Percentiles rank a stretch among this genome's conserved stretches.
These are phyloP conservation scores for Chionomys nivalis DNA, from an alignment of 2,113 vertebrate genomes.

Conservation along the genomic window DNA sequence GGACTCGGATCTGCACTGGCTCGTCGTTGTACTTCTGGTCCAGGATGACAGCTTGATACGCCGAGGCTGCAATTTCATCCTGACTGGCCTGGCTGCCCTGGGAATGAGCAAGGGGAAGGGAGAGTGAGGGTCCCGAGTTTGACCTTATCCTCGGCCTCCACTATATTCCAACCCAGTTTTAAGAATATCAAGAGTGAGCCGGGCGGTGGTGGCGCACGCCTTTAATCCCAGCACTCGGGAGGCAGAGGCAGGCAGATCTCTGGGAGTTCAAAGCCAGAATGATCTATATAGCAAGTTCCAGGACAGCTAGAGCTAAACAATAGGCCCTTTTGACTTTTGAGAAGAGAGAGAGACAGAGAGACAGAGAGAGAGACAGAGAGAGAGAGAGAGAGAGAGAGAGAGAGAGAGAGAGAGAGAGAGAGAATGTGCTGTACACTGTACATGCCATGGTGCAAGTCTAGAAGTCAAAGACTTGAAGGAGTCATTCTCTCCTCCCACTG, in stretches of 20 bases:
- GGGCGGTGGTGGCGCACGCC: too few species aligned
- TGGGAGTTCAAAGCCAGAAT: neutral
- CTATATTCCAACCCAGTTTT: neutral
- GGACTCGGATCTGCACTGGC: slow-evolving; percentile 90
- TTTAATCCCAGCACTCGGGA: neutral
- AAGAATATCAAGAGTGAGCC: neutral
- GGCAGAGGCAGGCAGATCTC: neutral
- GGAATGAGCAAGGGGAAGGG: neutral
- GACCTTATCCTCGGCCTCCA: neutral
- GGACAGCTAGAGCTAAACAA: neutral
- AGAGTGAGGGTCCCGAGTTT: neutral
- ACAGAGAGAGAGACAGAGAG: too few species aligned
- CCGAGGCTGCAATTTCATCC: slow-evolving; percentile 89
- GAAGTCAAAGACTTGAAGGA: neutral
- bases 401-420: neutral
- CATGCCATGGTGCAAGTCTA: neutral
- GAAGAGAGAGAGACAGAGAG: too few species aligned
- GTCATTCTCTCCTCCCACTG: neutral
- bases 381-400: too few species aligned
- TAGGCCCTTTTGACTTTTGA: too few species aligned
- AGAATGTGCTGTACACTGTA: too few species aligned
- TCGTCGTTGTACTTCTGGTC: slow-evolving; percentile 91
- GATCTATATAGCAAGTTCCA: neutral
- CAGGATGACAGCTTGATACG: slow-evolving; percentile 88
- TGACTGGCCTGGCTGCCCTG: slow-evolving; percentile 90